Base-by-base conservation (phyloP, 2,113 vertebrate species). In the Todiramphus saurophagus region DNA sequence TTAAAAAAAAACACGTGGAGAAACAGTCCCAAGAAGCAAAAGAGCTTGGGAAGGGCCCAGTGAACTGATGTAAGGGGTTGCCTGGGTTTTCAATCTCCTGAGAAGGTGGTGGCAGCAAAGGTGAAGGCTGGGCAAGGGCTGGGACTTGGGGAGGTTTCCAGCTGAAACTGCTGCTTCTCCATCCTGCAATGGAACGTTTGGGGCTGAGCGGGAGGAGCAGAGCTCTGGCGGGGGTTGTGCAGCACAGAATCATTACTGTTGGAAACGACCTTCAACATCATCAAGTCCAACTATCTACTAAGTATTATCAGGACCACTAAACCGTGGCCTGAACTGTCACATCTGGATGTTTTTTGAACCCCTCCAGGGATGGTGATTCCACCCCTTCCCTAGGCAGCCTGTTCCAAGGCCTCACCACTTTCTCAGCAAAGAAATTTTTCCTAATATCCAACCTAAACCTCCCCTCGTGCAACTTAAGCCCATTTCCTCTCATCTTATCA, bases 171-270 rank as follows among this genome's bases (percentile, higher is more conserved):
- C 14, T 25, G 23, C 55, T 77, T 93, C 48, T 72, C 51, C 5
- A 1, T 10, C 18, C 44, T 1, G 1, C 33, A 68, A 6, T n/a
- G 59, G 75, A 66, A 44, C 0, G 0, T n/a, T 16, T 25, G 37
- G 72, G 21, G 39, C 59, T 63, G 79, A 30, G 63, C 0, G 0
- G 80, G 67, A 58, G 78, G 24, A 87, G 66, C 76, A 48, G 73
- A 73, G 43, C 64, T 35, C 35, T 3, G 1, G 28, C 0, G 0
- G 10, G 24, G 8, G 5, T 1, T 25, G 55, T 13, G 44, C 79
- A 69, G 25, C 50, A 25, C 25, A 51, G 50, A 51, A 51, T 25
- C 50, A 51, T 41, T 41, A 41, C 8, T 11, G 39, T 41, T 41
- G 39, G 39, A 41, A 11, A 41, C 39, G 11, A 41, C 39, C 39